A percentile compares a stretch with the other conserved stretches of the same genome.
These are phyloP conservation scores for Stenoptilia bipunctidactyla DNA, from an alignment of 2,888 invertebrate genomes.

Conservation along the genomic window DNA sequence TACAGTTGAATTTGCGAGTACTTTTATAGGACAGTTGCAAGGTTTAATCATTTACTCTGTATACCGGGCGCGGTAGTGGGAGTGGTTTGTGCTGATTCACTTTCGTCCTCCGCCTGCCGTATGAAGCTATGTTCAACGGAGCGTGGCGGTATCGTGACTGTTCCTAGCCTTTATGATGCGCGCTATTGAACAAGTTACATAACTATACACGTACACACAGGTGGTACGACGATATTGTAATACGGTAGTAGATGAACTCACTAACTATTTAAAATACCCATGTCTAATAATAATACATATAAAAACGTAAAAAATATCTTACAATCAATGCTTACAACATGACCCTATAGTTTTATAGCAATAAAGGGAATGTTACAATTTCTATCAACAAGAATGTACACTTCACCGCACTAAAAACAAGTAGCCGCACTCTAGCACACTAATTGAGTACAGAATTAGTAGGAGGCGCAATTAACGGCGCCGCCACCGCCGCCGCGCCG, in stretches of 20 bases:
- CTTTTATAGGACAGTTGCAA: too few species aligned
- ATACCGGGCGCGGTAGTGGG: constrained; percentile 14
- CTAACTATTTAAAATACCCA: too few species aligned
- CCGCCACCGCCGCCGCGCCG: neutral
- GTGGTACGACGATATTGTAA: too few species aligned
- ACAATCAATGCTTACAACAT: too few species aligned
- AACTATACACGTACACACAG: neutral
- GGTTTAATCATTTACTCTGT: too few species aligned
- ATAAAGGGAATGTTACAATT: too few species aligned
- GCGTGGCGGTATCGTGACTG: constrained; percentile 47
- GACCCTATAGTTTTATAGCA: too few species aligned
- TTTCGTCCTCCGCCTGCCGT: constrained; percentile 45
- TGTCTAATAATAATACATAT: too few species aligned
- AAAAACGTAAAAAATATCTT: too few species aligned
- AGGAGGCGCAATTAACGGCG: constrained; percentile 1
- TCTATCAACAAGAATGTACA: too few species aligned
- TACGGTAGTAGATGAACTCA: too few species aligned
- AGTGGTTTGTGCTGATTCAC: constrained; percentile 41
- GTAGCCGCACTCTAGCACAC: constrained; percentile 19
- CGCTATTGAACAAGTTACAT: constrained; percentile 1
- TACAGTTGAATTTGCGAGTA: too few species aligned
- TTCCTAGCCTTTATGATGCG: constrained; percentile 24
- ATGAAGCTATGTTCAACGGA: constrained; percentile 40
- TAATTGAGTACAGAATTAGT: constrained; percentile 33
- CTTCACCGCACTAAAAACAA: constrained; percentile 18